Evolutionary conservation across 2,113 vertebrate species (phyloP), one percentile per base, ranked within the genome.

Genomic region (Thryonomys swinderianus): DNA sequence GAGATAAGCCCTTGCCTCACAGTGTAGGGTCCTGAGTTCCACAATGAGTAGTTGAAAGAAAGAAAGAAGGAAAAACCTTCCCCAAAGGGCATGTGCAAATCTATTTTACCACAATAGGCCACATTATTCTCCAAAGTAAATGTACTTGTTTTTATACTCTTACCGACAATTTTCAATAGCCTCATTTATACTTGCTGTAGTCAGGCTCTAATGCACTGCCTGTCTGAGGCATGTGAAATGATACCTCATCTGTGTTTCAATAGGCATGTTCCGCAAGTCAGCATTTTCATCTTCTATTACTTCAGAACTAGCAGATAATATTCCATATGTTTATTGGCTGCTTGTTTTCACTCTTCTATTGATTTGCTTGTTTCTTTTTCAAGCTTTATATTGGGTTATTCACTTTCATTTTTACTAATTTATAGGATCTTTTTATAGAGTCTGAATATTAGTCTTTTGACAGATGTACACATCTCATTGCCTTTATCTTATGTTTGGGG

Each of bases 241-340:
- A 32, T 74, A 10, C 82, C 12, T 78, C 45, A 37, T 81, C 71
- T 87, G 96, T 89, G 78, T 83, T 84, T 96, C 80, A 84, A 76
- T 87, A 64, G 42, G 7, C 34, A 86, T 90, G 91, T 93, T 88
- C 34, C 87, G 64, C 13, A 53, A 88, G 69, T 42, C 48, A 83
- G 34, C 32, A 11, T 78, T 89, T 88, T 48, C 25, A 34, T 66
- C 34, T 83, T 80, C 69, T 48, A 37, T 76, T 74, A 59, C 83
- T 59, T 90, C 21, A 78, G 45, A 42, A 74, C 84, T 85, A 51
- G 21, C 48, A 83, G 61, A 61, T n/a, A 71, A 40, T 45, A 81
- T 81, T 71, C 80, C 20, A n/a, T 85, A 48, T 91, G 9, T 80
- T 93, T 71, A 59, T 69, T 69, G 71, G 34, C 32, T 84, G 16